Evolutionary conservation across 2,113 vertebrate species (phyloP).

Genomic region (Gymnarchus niloticus): DNA sequence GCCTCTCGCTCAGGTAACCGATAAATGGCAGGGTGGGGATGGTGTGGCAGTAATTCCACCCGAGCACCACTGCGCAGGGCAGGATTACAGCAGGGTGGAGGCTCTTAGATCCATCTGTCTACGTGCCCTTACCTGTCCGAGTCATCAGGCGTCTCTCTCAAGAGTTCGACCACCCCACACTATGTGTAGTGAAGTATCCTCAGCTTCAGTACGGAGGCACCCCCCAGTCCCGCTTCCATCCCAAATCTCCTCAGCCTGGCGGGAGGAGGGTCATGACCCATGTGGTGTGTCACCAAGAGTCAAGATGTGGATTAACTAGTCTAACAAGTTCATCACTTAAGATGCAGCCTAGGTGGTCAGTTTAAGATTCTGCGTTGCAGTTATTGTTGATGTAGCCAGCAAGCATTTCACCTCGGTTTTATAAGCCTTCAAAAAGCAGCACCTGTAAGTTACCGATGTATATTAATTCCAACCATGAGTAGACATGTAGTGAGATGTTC

Average conservation of each 20-base stretch:
- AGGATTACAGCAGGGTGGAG: conserved; percentile 25
- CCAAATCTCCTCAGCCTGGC: background rate
- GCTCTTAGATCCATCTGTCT: background rate
- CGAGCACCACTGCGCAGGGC: conserved; percentile 40
- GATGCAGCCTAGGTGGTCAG: background rate
- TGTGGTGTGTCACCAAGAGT: background rate
- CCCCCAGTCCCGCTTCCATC: background rate
- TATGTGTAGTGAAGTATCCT: no score
- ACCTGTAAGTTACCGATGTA: background rate
- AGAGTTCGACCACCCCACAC: background rate
- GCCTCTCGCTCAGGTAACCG: conserved; percentile 62
- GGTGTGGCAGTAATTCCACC: conserved; percentile 59
- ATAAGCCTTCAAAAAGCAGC: background rate
- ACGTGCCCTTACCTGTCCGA: background rate
- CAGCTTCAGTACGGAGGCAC: background rate
- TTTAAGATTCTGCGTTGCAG: background rate
- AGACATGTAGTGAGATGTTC: background rate
- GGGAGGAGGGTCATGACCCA: background rate
- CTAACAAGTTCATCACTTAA: background rate
- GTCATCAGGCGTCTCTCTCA: background rate
- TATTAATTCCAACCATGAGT: background rate
- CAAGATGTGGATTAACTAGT: background rate
- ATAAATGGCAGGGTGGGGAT: conserved; percentile 54
- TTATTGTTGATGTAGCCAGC: background rate
- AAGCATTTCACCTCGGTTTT: background rate